Percentiles rank a stretch among this genome's conserved stretches.
phyloP scores from a whole-genome alignment of 1,140 invertebrate species.

The Grapholita molesta region DNA sequence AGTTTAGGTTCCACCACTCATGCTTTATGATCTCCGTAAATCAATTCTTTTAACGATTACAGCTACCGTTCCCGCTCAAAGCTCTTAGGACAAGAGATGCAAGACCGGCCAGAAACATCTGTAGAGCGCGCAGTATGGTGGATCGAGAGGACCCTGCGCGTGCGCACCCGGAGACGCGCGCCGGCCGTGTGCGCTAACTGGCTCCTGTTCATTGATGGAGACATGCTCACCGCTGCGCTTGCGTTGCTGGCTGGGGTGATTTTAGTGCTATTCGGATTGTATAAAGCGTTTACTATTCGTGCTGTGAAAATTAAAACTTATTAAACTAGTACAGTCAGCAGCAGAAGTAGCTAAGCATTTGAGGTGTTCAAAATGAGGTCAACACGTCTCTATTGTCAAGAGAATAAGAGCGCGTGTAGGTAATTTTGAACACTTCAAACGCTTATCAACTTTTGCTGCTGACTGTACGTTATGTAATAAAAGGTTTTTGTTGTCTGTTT shows the following conservation, averaged over 20 bases:
- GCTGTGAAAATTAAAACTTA: not conserved
- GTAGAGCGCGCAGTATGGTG: not conserved
- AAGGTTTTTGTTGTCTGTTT: too few species aligned
- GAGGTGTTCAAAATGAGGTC: too few species aligned
- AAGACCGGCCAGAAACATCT: not conserved
- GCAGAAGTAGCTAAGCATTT: not conserved
- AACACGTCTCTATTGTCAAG: too few species aligned
- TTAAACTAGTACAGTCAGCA: too few species aligned
- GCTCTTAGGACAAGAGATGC: not conserved
- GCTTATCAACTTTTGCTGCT: too few species aligned
- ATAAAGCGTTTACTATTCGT: not conserved
- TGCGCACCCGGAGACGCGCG: not conserved
- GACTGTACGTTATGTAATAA: too few species aligned
- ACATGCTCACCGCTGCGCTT: not conserved
- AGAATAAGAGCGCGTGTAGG: too few species aligned
- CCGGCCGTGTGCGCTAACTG: not conserved
- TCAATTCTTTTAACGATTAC: not conserved
- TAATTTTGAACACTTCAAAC: too few species aligned
- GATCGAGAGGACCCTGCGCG: not conserved
- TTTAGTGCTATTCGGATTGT: not conserved
- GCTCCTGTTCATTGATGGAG: not conserved
- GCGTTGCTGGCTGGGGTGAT: not conserved
- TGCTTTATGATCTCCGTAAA: not conserved
- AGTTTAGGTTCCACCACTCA: too few species aligned
- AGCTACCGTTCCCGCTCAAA: not conserved